phyloP scores from a whole-genome alignment of 1,140 invertebrate genomes.

The Dolichoris vasculosae region DNA sequence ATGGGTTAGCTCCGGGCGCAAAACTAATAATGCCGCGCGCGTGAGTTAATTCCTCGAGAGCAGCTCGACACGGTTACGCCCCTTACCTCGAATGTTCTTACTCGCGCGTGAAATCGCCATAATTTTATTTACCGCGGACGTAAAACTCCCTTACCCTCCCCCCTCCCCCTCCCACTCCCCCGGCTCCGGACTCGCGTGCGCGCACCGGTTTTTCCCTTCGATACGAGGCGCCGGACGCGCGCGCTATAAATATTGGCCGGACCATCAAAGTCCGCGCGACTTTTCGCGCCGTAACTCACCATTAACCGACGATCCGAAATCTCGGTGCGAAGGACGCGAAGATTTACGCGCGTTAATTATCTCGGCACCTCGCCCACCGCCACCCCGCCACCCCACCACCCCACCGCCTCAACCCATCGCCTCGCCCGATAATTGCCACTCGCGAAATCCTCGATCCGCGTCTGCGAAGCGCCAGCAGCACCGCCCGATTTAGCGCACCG shows the following conservation, averaged over 20 bases:
- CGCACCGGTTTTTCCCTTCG: conserved; percentile 10
- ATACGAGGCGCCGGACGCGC: neutral
- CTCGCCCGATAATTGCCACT: conserved; percentile 32
- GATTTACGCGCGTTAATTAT: conserved; percentile 52
- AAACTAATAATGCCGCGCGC: conserved; percentile 38
- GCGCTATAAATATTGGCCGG: conserved; percentile 35
- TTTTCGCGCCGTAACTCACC: conserved; percentile 36
- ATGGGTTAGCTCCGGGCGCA: neutral
- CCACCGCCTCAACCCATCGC: neutral
- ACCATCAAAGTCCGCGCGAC: neutral
- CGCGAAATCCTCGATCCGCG: conserved; percentile 21
- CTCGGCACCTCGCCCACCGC: neutral
- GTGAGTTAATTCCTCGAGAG: conserved; percentile 35
- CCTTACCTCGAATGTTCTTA: conserved; percentile 24
- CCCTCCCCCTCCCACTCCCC: neutral
- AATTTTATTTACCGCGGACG: conserved; percentile 48
- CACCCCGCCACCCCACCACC: neutral
- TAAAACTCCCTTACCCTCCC: neutral
- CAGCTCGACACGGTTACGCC: neutral
- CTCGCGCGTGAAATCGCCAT: conserved; percentile 42
- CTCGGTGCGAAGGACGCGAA: conserved; percentile 18
- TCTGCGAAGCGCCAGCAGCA: neutral
- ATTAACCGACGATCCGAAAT: conserved; percentile 42
- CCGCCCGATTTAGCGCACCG: conserved; percentile 1
- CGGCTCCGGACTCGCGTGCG: neutral